Evolutionary conservation across 2,797 vertebrate genomes (phyloP).

Genomic region (Phalloptychus januarius): DNA sequence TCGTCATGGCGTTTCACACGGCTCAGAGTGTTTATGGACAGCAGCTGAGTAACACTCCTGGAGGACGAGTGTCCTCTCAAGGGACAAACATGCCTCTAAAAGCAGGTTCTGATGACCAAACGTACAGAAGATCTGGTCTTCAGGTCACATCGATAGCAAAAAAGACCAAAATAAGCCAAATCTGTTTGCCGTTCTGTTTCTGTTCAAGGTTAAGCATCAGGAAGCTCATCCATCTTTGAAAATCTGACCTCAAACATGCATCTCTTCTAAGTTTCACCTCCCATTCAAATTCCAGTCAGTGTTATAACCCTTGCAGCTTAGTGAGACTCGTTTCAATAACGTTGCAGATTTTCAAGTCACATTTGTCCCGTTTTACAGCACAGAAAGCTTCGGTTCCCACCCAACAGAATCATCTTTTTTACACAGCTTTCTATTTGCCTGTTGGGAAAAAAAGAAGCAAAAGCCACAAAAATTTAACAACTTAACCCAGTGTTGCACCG

Average conservation of each 20-base stretch:
- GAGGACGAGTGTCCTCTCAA: constrained; percentile 23
- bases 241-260: neutral
- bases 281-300: neutral
- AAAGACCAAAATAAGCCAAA: neutral
- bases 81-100: neutral
- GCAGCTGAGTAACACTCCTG: constrained; percentile 7
- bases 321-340: neutral
- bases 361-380: neutral
- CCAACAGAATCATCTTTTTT: too few relatives aligned
- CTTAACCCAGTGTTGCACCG: neutral
- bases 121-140: neutral
- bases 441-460: neutral
- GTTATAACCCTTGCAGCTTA: neutral
- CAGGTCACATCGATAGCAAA: too few relatives aligned
- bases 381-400: neutral
- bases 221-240: neutral
- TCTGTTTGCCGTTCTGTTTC: neutral
- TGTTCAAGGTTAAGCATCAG: neutral
- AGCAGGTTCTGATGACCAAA: neutral
- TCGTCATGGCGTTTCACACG: constrained; percentile 28
- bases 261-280: neutral
- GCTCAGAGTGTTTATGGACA: constrained; percentile 43
- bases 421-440: neutral
- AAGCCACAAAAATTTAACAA: neutral
- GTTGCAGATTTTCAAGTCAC: neutral